Evolutionary conservation across 1,140 invertebrate species (phyloP), one percentile per base, ranked within the genome.

Genomic region (Cydia amplana): DNA sequence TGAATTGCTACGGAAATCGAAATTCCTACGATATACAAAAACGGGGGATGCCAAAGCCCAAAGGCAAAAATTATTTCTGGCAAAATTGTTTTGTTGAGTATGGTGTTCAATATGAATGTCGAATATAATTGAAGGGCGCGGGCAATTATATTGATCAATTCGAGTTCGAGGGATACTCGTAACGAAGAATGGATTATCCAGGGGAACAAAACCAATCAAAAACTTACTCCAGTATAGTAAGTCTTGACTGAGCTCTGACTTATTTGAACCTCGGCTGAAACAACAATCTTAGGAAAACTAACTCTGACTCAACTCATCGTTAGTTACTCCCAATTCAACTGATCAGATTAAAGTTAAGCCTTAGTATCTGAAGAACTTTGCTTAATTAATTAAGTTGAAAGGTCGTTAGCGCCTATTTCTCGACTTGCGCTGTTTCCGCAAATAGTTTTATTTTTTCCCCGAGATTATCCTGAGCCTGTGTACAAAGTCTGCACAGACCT

Each of bases 1-100:
- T 70, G 65, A 70, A 70, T 67, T 7, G 14, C 64, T 40, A 36
- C 32, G 28, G 65, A 32, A 70, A 70, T 70, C 32, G 65, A 70
- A 70, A 70, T 70, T 20, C n/a, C 3, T 40, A 40, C 32, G 32
- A 43, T 40, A 36, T 18, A 18, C 65, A 70, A 36, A 40, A 70
- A 2, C 51, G n/a, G n/a, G 2, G 51, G 51, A n/a, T 55, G 51
- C 49, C 51, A 60, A 60, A 60, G 51, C n/a, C n/a, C n/a, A 60
- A 60, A 23, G 51, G 51, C 4, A 60, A 60, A 60, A 6, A 60
- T 60, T 60, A n/a, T 60, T 60, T 60, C 9, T 20, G 6, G 10
- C n/a, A 20, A 23, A 23, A 60, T 60, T 23, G 1, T 60, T 51
- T 51, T 60, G 20, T 60, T 60, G n/a, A 5, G 4, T 55, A 12